Base-by-base conservation (phyloP, 2,113 vertebrate species). In the Conger conger region DNA sequence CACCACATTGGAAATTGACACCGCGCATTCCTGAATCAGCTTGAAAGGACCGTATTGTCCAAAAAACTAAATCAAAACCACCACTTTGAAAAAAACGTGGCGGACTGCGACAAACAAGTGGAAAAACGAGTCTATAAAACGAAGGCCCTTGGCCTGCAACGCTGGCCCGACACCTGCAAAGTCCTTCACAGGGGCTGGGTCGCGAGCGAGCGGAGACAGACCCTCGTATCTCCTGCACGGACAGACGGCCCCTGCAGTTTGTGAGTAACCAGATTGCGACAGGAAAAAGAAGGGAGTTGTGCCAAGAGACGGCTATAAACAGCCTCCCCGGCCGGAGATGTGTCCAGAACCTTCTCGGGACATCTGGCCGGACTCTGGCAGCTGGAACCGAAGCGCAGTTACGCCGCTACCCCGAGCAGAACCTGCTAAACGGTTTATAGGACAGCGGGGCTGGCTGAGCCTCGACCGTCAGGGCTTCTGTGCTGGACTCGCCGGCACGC, bases 351-450 rank as follows among this genome's bases (percentile, higher is more conserved):
- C 79, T 86, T 54, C 53, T 87, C 88, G 90, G 91, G 91, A 92
- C 89, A 88, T 92, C 90, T 92, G 88, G 86, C 85, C 80, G 79
- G 57, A 84, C 36, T 54, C 53, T 79, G 89, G 90, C 83, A 89
- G 90, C 89, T 92, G 90, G 63, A 78, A 89, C 88, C 89, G 90
- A 89, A 89, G 88, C 42, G 5, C 54, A 73, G 38, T 23, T 9
- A 80, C 83, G 85, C 84, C 86, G 80, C 77, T 82, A 82, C 87
- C 77, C 33, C 68, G 53, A 86, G n/a, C 87, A 86, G 89, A 80
- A 86, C 83, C 81, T 90, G 87, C 53, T 87, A 76, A 76, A 84
- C 36, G 57, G 86, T 84, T 89, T 87, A 78, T 80, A 88, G 86
- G 84, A 82, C 45, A 85, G 80, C 30, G 84, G 86, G 90, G 89